A percentile compares a stretch with the other conserved stretches of the same genome.
Conservation (phyloP, 2,888 invertebrate species). For the Synergus umbraculus region DNA sequence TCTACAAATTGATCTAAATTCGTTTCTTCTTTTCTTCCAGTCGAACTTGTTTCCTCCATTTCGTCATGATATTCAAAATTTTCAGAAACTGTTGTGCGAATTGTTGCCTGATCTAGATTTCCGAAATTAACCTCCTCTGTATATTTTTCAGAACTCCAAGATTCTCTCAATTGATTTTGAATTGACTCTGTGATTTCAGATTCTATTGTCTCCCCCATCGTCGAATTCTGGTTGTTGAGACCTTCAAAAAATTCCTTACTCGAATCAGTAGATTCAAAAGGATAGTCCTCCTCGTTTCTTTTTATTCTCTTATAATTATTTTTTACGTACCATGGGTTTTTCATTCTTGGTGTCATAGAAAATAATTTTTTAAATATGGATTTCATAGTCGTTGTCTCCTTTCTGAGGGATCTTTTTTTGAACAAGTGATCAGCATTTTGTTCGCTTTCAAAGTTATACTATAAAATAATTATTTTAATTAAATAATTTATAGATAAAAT, state of each 20-base stretch:
- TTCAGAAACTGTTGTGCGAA: background rate
- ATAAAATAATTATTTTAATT: background rate
- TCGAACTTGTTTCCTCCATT: background rate
- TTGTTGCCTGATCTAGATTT: background rate
- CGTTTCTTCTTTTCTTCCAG: slow-evolving; percentile 8
- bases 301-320: slow-evolving; percentile 13
- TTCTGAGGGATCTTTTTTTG: background rate
- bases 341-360: background rate
- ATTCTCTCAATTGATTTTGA: background rate
- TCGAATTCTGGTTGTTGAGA: background rate
- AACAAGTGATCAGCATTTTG: background rate
- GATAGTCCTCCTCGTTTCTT: background rate
- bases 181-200: background rate
- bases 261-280: slow-evolving; percentile 2
- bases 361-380: background rate
- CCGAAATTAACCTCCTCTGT: background rate
- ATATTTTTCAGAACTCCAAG: background rate
- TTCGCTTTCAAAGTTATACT: background rate
- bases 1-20: background rate
- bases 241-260: slow-evolving; percentile 25
- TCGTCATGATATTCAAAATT: background rate
- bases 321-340: slow-evolving; percentile 21
- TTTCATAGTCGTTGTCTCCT: background rate
- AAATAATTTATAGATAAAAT: background rate
- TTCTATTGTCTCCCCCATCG: background rate